phyloP scores from a whole-genome alignment of 92 coral and sea anemone genomes.

The Plumapathes pennacea region DNA sequence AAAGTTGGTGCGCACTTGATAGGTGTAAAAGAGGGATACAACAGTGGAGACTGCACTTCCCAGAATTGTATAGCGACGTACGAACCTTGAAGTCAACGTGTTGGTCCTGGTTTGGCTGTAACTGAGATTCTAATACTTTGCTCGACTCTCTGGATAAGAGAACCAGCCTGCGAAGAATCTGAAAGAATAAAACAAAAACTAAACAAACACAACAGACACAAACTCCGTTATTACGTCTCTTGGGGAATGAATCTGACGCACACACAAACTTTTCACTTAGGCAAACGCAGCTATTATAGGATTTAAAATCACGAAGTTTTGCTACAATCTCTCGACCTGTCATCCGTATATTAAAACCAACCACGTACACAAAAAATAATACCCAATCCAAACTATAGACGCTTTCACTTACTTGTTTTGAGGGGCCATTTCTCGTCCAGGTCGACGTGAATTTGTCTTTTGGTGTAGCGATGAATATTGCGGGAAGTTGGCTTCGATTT shows the following conservation, averaged over 20 bases:
- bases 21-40: too few relatives aligned
- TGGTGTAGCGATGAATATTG: slow-evolving; percentile 82
- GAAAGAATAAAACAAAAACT: background rate
- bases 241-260: background rate
- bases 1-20: background rate
- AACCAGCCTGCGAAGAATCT: slow-evolving; percentile 70
- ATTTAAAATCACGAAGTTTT: slow-evolving; percentile 9
- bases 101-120: slow-evolving; percentile 24
- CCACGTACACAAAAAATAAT: too few relatives aligned
- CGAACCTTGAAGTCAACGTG: slow-evolving; percentile 79
- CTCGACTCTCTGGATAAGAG: slow-evolving; percentile 73
- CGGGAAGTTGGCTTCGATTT: slow-evolving; percentile 78
- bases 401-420: slow-evolving; percentile 66
- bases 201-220: background rate
- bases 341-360: too few relatives aligned
- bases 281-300: background rate
- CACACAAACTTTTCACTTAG: too few relatives aligned
- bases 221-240: background rate
- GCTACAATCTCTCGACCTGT: background rate
- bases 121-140: slow-evolving; percentile 49
- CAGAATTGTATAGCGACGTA: too few relatives aligned
- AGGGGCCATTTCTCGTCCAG: slow-evolving; percentile 88
- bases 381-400: too few relatives aligned
- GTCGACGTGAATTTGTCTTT: slow-evolving; percentile 73
- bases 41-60: too few relatives aligned